Evolutionary conservation across 2,888 invertebrate species (phyloP).

Genomic region (Caenorhabditis japonica): DNA sequence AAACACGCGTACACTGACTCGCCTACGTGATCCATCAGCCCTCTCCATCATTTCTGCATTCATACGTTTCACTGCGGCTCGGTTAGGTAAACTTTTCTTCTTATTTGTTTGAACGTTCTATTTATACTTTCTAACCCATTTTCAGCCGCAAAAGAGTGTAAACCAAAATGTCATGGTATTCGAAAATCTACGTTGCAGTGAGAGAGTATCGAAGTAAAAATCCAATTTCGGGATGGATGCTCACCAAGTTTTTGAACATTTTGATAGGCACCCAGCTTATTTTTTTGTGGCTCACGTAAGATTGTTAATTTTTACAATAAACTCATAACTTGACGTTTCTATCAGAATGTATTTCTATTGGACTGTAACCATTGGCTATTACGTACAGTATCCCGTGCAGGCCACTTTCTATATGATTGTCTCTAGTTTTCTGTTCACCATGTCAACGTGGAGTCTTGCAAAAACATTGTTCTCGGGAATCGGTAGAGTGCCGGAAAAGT

Average conservation of each 20-base stretch:
- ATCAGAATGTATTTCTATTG: conserved; percentile 50
- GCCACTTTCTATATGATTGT: conserved; percentile 59
- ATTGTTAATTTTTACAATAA: too few species aligned
- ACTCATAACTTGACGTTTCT: too few species aligned
- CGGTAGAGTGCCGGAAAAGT: conserved; percentile 58
- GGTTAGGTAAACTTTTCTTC: too few species aligned
- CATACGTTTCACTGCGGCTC: conserved; percentile 5
- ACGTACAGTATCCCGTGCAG: conserved; percentile 40
- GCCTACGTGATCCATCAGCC: too few species aligned
- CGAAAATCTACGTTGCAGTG: conserved; percentile 68
- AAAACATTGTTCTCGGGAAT: conserved; percentile 59
- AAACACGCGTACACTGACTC: too few species aligned
- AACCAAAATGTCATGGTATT: conserved; percentile 73
- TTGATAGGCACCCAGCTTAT: conserved; percentile 48
- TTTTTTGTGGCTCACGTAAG: conserved; percentile 39
- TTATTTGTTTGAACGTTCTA: conserved; percentile 9
- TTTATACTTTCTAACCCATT: neutral
- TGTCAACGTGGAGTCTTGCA: conserved; percentile 64
- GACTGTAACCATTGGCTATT: conserved; percentile 43
- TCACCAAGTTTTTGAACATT: conserved; percentile 51
- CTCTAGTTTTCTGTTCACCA: conserved; percentile 44
- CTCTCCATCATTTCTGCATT: conserved; percentile 9
- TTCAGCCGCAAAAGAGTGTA: conserved; percentile 23
- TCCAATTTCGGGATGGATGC: conserved; percentile 45
- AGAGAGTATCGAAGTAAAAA: conserved; percentile 58